Conservation (phyloP, 2,113 vertebrate genomes). For the Lophotis ruficrista region DNA sequence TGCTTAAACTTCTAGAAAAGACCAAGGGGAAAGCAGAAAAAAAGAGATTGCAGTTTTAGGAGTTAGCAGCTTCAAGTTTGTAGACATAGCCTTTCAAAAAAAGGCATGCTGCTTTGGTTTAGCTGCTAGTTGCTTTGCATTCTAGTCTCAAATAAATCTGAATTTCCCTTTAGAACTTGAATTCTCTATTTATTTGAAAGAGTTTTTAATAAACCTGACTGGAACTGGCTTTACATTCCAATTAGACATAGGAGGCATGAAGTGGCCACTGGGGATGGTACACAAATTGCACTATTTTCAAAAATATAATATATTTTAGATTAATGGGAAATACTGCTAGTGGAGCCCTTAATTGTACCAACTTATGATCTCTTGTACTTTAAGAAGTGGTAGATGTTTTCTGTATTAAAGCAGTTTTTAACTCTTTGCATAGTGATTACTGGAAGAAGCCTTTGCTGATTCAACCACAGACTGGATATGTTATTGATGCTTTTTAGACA, state of each 20-base stretch:
- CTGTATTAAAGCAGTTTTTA: background rate
- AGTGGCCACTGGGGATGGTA: background rate
- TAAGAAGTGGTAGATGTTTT: background rate
- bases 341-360: background rate
- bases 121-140: background rate
- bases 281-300: background rate
- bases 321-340: background rate
- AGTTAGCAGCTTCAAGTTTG: background rate
- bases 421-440: background rate
- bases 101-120: background rate
- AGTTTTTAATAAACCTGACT: background rate
- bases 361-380: background rate
- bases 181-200: background rate
- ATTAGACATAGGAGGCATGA: background rate
- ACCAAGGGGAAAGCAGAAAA: background rate
- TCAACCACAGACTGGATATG: background rate
- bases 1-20: background rate
- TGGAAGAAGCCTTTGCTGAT: background rate
- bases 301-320: background rate
- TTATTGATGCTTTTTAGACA: background rate
- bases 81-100: background rate
- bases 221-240: background rate
- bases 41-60: background rate
- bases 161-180: background rate
- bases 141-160: background rate